phyloP scores from a whole-genome alignment of 2,113 vertebrate genomes.

The Accipiter virgatus region DNA sequence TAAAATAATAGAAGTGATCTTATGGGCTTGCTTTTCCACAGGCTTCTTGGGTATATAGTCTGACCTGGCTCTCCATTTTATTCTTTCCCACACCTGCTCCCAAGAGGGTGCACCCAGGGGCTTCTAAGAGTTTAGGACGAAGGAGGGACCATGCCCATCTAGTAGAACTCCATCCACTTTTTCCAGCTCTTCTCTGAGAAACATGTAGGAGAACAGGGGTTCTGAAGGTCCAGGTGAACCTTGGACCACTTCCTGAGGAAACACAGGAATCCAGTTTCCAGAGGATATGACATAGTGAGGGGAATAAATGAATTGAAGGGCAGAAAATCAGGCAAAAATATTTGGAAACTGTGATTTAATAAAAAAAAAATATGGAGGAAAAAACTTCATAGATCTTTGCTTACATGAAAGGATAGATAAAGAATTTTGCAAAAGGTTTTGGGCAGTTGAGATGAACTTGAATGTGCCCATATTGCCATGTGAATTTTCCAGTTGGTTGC shows the following conservation, averaged over 20 bases:
- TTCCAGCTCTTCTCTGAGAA: not conserved
- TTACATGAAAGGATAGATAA: not conserved
- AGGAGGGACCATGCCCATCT: not conserved
- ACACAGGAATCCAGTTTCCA: not conserved
- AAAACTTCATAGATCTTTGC: not conserved
- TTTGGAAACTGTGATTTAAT: not conserved
- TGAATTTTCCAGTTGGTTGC: not conserved
- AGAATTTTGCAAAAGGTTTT: not conserved
- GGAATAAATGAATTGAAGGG: not conserved
- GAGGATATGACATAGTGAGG: not conserved
- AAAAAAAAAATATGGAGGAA: not conserved
- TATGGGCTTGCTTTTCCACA: not conserved
- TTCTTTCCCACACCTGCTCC: not conserved
- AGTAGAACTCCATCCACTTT: not conserved
- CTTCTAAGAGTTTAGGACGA: not conserved
- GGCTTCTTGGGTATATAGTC: not conserved
- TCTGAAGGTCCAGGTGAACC: not conserved
- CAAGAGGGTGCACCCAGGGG: not conserved
- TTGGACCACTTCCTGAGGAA: not conserved
- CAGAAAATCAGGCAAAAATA: not conserved
- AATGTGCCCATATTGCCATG: not conserved
- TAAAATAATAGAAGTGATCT: not conserved
- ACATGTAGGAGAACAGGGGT: not conserved
- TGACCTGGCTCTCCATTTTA: not conserved
- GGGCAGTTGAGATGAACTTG: not conserved